These are phyloP conservation scores for Pangasius larnaudii DNA, from an alignment of 2,797 vertebrate species.

Conservation along the genomic window DNA sequence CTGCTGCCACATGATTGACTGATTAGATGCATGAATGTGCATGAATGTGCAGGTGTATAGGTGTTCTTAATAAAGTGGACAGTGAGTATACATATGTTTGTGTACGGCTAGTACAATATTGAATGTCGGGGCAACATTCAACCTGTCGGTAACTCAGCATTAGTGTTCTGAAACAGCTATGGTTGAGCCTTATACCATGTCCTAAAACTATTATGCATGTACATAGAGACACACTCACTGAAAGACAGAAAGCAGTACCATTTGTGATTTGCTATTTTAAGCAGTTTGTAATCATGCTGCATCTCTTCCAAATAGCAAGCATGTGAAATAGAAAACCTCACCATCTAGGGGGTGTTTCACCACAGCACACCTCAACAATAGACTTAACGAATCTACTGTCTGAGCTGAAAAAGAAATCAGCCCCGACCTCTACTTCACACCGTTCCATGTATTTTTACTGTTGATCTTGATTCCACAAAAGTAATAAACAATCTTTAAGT, in stretches of 20 bases:
- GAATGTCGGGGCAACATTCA: background rate
- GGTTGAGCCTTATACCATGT: background rate
- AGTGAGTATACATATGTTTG: background rate
- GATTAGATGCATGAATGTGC: no score
- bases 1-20: no score
- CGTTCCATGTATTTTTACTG: background rate
- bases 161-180: background rate
- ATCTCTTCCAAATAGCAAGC: background rate
- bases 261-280: background rate
- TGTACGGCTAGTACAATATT: background rate
- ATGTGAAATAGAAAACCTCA: background rate
- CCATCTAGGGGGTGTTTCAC: background rate
- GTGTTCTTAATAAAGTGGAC: no score
- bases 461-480: no score
- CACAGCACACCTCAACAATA: background rate
- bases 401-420: background rate
- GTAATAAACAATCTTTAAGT: background rate
- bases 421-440: background rate
- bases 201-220: background rate
- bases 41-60: no score
- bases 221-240: background rate
- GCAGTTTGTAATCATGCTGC: background rate
- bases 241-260: background rate
- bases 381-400: background rate
- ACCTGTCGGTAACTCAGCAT: background rate